A percentile compares a stretch with the other conserved stretches of the same genome.
Conservation (phyloP, 2,888 invertebrate genomes). For the Dorcus parallelipipedus region DNA sequence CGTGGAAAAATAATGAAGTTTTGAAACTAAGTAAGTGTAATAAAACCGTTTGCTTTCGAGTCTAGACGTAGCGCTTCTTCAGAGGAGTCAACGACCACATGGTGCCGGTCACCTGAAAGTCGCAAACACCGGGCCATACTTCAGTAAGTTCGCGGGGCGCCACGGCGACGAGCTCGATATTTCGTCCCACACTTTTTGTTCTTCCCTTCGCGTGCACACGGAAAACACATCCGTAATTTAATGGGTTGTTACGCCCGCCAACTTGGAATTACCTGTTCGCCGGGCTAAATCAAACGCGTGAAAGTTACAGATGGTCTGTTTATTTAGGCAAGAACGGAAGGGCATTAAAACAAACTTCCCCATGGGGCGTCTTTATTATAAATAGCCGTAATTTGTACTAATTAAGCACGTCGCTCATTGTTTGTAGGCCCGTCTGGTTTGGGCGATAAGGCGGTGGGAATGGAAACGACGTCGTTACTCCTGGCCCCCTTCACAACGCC, state of each 20-base stretch:
- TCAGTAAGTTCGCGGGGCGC: conserved; percentile 28
- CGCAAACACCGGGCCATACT: conserved; percentile 32
- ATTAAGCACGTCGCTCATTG: conserved; percentile 15
- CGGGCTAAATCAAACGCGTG: no score
- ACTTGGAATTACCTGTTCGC: no score
- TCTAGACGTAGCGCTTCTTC: conserved; percentile 35
- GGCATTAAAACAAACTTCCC: conserved; percentile 8
- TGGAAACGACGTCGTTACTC: no score
- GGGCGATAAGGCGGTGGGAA: background rate
- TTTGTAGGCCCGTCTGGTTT: conserved; percentile 1
- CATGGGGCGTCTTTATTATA: conserved; percentile 13
- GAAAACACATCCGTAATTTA: no score
- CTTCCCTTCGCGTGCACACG: no score
- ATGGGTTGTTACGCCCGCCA: no score
- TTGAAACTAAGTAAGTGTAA: conserved; percentile 29
- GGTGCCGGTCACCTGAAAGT: conserved; percentile 36
- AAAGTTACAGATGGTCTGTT: no score
- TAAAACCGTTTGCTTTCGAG: conserved; percentile 30
- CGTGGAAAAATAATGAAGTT: conserved; percentile 23
- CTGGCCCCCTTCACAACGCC: background rate
- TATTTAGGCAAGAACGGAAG: conserved; percentile 1
- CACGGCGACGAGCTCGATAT: conserved; percentile 16
- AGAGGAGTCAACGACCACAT: conserved; percentile 35
- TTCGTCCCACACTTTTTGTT: no score
- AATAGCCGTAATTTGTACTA: conserved; percentile 18